Evolutionary conservation across 2,888 invertebrate genomes (phyloP).

Genomic region (Ommatoiulus sabulosus): DNA sequence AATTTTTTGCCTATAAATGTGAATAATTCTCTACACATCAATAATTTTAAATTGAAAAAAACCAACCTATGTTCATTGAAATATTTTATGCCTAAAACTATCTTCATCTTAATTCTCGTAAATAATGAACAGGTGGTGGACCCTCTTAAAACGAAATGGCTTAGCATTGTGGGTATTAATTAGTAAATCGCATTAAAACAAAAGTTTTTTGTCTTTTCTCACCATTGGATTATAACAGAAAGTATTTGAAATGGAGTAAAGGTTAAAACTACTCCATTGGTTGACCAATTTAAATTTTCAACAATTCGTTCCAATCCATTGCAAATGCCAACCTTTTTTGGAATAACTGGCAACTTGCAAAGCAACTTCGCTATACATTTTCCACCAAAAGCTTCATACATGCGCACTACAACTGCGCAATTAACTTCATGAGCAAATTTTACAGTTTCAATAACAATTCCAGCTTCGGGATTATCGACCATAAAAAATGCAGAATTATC

Average conservation of each 20-base stretch:
- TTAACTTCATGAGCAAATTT: constrained; percentile 66
- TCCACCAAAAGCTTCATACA: constrained; percentile 69
- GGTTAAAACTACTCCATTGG: constrained; percentile 15
- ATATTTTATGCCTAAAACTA: too few species aligned
- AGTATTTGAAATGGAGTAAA: constrained; percentile 58
- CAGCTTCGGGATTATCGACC: constrained; percentile 64
- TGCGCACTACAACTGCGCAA: constrained; percentile 65
- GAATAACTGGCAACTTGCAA: constrained; percentile 60
- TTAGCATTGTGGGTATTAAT: too few species aligned
- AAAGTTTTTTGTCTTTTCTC: not conserved
- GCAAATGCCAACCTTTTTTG: constrained; percentile 59
- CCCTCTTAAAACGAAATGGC: too few species aligned
- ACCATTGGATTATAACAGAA: constrained; percentile 46
- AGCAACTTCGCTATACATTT: constrained; percentile 60
- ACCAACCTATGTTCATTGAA: too few species aligned
- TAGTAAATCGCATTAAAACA: not conserved
- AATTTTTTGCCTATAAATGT: too few species aligned
- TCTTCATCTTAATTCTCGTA: too few species aligned
- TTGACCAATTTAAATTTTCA: not conserved
- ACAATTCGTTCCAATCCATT: constrained; percentile 62
- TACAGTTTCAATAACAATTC: constrained; percentile 66
- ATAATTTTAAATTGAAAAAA: too few species aligned
- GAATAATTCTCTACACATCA: too few species aligned
- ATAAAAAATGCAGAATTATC: constrained; percentile 62
- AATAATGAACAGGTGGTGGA: too few species aligned